A percentile compares a stretch with the other conserved stretches of the same genome.
Conservation (phyloP, 2,113 vertebrate species). For the Atlantisia rogersi region DNA sequence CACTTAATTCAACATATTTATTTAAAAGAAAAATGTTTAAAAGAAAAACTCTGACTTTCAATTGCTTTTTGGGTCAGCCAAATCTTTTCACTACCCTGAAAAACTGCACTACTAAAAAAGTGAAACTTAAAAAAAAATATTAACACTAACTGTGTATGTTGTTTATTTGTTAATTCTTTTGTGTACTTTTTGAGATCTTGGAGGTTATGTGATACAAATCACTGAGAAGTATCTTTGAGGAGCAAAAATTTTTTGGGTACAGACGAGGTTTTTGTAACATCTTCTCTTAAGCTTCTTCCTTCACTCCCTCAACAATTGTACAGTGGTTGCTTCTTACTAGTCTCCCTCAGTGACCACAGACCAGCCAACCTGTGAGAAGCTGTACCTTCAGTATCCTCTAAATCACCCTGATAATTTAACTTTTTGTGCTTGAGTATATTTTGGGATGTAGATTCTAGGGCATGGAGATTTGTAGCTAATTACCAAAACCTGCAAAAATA, state of each 20-base stretch:
- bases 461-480: background rate
- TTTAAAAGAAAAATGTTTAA: background rate
- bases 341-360: rapidly evolving
- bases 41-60: background rate
- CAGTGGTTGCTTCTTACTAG: background rate
- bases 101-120: background rate
- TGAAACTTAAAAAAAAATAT: background rate
- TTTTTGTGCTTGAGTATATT: background rate
- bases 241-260: background rate
- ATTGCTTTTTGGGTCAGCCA: background rate
- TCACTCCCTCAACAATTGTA: background rate
- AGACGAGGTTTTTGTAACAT: background rate
- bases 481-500: background rate
- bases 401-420: background rate
- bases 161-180: background rate
- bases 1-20: background rate
- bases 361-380: background rate
- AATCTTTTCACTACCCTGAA: background rate
- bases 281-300: background rate
- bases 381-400: background rate
- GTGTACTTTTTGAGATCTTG: background rate
- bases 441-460: background rate
- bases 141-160: background rate
- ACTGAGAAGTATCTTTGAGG: background rate
- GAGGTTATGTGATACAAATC: background rate